These are phyloP conservation scores for Drosophila lini DNA, from an alignment of 1,140 invertebrate genomes.

Conservation along the genomic window DNA sequence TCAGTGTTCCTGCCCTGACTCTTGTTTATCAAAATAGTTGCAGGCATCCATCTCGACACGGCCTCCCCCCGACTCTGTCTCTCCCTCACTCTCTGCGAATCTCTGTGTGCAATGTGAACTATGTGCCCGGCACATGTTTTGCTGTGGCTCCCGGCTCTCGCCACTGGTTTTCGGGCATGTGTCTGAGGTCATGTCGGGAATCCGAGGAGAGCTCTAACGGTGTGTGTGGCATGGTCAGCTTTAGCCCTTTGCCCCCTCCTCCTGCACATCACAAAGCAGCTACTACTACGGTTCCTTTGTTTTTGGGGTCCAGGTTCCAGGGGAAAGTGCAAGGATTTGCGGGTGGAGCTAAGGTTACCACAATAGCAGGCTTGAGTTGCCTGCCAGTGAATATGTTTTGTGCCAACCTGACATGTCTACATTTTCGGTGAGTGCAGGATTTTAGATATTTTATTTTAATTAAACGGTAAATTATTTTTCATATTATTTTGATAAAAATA, in stretches of 20 bases:
- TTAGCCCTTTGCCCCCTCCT: not conserved
- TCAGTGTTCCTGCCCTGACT: not conserved
- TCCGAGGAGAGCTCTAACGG: conserved; percentile 9
- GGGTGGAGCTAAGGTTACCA: conserved; percentile 5
- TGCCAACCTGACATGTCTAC: conserved; percentile 2
- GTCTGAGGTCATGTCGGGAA: conserved; percentile 43
- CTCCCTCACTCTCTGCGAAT: not conserved
- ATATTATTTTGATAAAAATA: not conserved
- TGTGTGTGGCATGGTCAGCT: conserved; percentile 6
- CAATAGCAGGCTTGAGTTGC: conserved; percentile 11
- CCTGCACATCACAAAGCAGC: not conserved
- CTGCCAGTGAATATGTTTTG: conserved; percentile 6
- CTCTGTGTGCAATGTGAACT: conserved; percentile 32
- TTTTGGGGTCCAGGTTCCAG: not conserved
- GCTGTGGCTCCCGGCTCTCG: conserved; percentile 17
- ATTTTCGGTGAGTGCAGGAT: not conserved
- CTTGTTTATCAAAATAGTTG: conserved; percentile 37
- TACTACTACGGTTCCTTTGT: conserved; percentile 1
- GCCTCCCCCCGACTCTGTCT: not conserved
- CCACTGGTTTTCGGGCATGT: conserved; percentile 36
- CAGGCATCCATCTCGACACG: conserved; percentile 8
- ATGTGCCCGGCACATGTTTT: conserved; percentile 39
- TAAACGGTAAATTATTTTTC: not conserved
- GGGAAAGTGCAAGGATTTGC: conserved; percentile 19
- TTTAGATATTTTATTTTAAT: not conserved